Evolutionary conservation across 2,888 invertebrate genomes (phyloP).

Genomic region (Hirudinaria manillensis): DNA sequence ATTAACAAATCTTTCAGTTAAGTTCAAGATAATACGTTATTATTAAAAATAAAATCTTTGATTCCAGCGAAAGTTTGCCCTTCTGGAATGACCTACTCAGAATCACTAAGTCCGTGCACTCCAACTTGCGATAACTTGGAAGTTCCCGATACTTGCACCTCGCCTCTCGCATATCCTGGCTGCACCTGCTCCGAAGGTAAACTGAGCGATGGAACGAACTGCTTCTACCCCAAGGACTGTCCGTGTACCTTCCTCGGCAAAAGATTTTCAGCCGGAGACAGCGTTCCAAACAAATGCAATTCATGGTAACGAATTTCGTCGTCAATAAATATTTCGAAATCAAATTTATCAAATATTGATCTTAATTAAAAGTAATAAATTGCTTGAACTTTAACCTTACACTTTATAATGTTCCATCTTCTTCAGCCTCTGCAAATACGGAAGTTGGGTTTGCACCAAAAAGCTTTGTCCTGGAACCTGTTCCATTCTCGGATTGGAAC

Average conservation of each 20-base stretch:
- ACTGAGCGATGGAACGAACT: conserved; percentile 21
- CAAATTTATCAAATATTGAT: not conserved
- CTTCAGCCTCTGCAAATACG: conserved; percentile 43
- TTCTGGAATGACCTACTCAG: conserved; percentile 17
- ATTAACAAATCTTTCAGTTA: not conserved
- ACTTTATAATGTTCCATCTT: not conserved
- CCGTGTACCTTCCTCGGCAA: conserved; percentile 23
- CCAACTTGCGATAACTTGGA: conserved; percentile 10
- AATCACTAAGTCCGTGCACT: conserved; percentile 13
- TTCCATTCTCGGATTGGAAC: conserved; percentile 43
- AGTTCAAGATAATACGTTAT: not conserved
- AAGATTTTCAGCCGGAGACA: conserved; percentile 14
- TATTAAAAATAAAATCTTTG: not conserved
- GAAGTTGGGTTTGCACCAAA: conserved; percentile 46
- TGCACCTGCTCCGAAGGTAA: conserved; percentile 15
- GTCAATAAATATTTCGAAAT: not conserved
- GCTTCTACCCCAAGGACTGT: conserved; percentile 17
- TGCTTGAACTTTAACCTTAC: not conserved
- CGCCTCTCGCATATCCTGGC: conserved; percentile 1
- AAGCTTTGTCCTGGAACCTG: conserved; percentile 45
- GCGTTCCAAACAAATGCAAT: conserved; percentile 21
- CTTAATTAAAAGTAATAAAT: not conserved
- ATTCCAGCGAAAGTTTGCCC: not conserved
- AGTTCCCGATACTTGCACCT: not conserved
- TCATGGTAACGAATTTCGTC: conserved; percentile 16